Evolutionary conservation across 2,888 invertebrate genomes (phyloP), one percentile per base, ranked within the genome.

Genomic region (Eupithecia abbreviata): DNA sequence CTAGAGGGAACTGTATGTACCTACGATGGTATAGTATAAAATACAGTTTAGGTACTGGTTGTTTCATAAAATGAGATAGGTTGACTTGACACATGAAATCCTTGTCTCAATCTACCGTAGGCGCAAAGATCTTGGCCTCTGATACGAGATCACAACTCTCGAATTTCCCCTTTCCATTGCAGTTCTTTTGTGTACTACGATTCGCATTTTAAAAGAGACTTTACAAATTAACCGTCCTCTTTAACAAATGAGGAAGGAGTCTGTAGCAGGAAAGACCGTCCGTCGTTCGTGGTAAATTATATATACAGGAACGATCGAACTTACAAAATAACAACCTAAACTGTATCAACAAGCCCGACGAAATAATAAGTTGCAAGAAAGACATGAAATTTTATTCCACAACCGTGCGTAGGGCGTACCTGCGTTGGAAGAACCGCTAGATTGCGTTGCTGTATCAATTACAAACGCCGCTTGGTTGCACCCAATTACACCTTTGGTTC

Each of bases 401-500:
- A 68, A 71, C 55, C 51, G 43, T 80, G 77, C 73, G 73, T 74
- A 92, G 92, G 92, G 91, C 90, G 90, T 90, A 87, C 79, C 81
- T 88, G 89, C 88, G 90, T 88, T 89, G 85, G 88, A 87, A 90
- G 88, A 90, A 93, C 94, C 94, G 94, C 93, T 94, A 94, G 86
- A 86, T 88, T 87, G 88, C 89, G 85, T 89, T 87, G 88, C 90
- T 88, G 88, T 93, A 93, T 94, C 93, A 94, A 94, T 94, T 94
- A 94, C 93, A 86, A 89, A 88, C 87, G 87, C 86, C 91, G 92
- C 90, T 93, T 90, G 88, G 90, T 87, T 93, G 92, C 92, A 91
- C 92, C 92, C 93, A 93, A 93, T 94, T 93, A 72, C 89, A 89
- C 90, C 90, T 90, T 89, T 90, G 88, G 89, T 92, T 92, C 92